phyloP scores from a whole-genome alignment of 2,888 invertebrate genomes.

The Plutella xylostella region DNA sequence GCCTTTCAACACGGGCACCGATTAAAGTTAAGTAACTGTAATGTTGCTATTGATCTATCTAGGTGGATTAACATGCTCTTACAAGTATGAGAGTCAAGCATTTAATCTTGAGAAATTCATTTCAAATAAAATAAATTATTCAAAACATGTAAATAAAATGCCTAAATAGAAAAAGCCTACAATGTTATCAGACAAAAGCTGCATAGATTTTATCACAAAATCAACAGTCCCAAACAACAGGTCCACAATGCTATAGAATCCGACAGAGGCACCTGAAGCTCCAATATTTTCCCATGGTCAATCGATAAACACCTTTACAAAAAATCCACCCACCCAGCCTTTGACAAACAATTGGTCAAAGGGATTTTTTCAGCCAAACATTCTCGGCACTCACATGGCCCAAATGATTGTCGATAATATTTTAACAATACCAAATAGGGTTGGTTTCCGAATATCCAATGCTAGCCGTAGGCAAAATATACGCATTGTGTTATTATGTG shows the following conservation, averaged over 20 bases:
- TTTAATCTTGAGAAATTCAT: background rate
- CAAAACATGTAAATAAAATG: background rate
- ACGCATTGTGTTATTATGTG: slow-evolving; percentile 60
- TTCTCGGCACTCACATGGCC: slow-evolving; percentile 52
- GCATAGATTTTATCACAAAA: slow-evolving; percentile 43
- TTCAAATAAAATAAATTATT: background rate
- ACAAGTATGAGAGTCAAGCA: too few species aligned
- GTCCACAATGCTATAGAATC: slow-evolving; percentile 49
- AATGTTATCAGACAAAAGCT: slow-evolving; percentile 30
- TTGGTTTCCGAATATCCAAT: slow-evolving; percentile 32
- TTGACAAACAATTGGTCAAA: slow-evolving; percentile 67
- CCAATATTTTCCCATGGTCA: slow-evolving; percentile 68
- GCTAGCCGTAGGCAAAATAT: slow-evolving; percentile 48
- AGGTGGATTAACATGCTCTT: slow-evolving; percentile 34
- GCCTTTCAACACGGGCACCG: slow-evolving; percentile 54
- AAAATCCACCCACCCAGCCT: slow-evolving; percentile 49
- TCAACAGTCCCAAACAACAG: slow-evolving; percentile 36
- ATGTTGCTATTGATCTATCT: slow-evolving; percentile 29
- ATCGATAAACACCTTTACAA: slow-evolving; percentile 61
- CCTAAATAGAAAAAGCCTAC: background rate
- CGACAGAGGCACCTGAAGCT: slow-evolving; percentile 61
- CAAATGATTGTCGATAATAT: slow-evolving; percentile 48
- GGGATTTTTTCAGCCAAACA: slow-evolving; percentile 54
- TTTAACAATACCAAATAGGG: slow-evolving; percentile 51
- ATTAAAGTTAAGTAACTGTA: slow-evolving; percentile 51